Conservation (phyloP, 2,888 invertebrate genomes). For the Nymphalis polychloros region DNA sequence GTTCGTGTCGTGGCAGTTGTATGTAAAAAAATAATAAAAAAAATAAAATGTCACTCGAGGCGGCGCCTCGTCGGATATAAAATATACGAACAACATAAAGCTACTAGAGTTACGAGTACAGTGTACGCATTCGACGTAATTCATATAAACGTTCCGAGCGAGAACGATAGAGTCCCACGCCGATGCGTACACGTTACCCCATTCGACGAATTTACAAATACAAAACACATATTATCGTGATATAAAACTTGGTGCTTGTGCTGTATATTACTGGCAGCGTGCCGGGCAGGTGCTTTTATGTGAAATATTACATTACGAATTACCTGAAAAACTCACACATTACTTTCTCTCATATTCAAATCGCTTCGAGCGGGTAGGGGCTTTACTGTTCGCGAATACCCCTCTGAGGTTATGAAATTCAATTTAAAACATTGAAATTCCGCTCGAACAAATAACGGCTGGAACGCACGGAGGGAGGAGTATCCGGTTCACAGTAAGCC, state of each 20-base stretch:
- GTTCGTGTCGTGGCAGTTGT: conserved; percentile 55
- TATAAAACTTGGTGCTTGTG: conserved; percentile 81
- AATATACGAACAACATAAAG: conserved; percentile 80
- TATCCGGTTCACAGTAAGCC: background rate
- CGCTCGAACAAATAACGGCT: too few species aligned
- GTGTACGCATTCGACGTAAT: conserved; percentile 54
- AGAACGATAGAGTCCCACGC: background rate
- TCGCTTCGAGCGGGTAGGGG: conserved; percentile 38
- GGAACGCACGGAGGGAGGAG: background rate
- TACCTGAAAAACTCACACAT: conserved; percentile 70
- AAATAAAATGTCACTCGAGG: conserved; percentile 52
- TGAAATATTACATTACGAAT: conserved; percentile 76
- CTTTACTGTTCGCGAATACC: conserved; percentile 19
- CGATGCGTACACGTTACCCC: conserved; percentile 70
- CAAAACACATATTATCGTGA: conserved; percentile 80
- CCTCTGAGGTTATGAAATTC: background rate
- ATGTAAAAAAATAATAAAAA: conserved; percentile 48
- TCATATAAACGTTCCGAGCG: conserved; percentile 12
- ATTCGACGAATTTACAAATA: conserved; percentile 76
- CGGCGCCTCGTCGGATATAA: conserved; percentile 54
- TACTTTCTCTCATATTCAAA: conserved; percentile 62
- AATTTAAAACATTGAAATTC: too few species aligned
- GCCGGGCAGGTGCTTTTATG: conserved; percentile 81
- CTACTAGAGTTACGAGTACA: conserved; percentile 70
- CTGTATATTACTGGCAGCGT: conserved; percentile 80